Percentiles rank a stretch among this genome's conserved stretches.
phyloP scores from a whole-genome alignment of 2,797 vertebrate genomes.

The Ctenochaetus hawaiiensis region DNA sequence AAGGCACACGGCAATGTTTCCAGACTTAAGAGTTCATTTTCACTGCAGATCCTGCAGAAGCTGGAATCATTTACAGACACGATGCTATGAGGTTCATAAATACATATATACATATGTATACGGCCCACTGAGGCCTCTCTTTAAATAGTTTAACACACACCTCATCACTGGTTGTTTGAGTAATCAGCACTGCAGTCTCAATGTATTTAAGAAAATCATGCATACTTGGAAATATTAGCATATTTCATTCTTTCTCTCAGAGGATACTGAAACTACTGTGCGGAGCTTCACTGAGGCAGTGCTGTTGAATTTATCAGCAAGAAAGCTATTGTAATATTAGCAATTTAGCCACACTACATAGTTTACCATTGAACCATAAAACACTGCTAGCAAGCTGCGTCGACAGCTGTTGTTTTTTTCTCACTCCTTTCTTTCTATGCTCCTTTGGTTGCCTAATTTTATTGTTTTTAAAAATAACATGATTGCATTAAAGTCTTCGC shows the following conservation, averaged over 20 bases:
- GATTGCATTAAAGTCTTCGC: background rate
- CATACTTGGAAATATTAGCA: background rate
- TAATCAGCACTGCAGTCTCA: background rate
- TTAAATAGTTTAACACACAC: constrained; percentile 11
- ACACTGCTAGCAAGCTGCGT: background rate
- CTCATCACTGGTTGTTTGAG: background rate
- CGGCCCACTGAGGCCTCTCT: background rate
- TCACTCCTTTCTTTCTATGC: background rate
- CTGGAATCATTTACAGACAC: constrained; percentile 30
- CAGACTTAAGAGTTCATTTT: constrained; percentile 33
- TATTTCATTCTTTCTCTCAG: background rate
- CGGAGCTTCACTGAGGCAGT: background rate
- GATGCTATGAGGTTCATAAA: constrained; percentile 36
- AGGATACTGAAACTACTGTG: background rate
- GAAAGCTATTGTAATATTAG: background rate
- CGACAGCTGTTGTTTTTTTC: background rate
- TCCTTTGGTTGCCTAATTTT: background rate
- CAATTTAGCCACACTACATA: too few relatives aligned
- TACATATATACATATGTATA: background rate
- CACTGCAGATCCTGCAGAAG: constrained; percentile 21
- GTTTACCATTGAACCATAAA: background rate
- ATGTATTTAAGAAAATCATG: background rate
- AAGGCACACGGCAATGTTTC: constrained; percentile 29
- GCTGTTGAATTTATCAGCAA: background rate
- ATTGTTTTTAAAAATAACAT: background rate